Conservation (phyloP, 2,888 invertebrate genomes). For the Pandemis heparana region DNA sequence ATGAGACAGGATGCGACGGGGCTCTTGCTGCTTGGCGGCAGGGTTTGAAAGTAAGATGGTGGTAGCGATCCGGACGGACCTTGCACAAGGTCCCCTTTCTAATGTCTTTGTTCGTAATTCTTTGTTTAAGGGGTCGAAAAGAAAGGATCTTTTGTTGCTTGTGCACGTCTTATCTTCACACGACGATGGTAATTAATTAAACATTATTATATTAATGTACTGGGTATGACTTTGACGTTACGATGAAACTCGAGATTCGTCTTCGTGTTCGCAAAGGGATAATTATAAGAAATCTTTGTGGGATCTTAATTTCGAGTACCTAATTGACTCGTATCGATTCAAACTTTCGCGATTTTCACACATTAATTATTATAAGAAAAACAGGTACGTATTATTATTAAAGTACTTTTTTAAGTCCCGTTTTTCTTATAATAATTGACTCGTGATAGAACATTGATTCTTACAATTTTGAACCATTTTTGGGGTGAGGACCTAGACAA, state of each 20-base stretch:
- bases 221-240: constrained; percentile 5
- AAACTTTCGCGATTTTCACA: no score
- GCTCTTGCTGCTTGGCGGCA: no score
- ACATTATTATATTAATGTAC: constrained; percentile 21
- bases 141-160: constrained; percentile 17
- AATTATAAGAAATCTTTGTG: constrained; percentile 1
- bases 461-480: no score
- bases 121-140: constrained; percentile 13
- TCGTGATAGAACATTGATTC: no score
- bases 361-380: no score
- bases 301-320: background rate
- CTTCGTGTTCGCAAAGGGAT: background rate
- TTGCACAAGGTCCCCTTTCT: background rate
- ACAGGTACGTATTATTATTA: no score
- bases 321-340: background rate
- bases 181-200: constrained; percentile 27
- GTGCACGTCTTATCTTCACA: constrained; percentile 16
- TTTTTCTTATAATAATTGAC: no score
- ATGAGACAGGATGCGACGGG: background rate
- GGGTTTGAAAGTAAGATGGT: no score
- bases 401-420: no score
- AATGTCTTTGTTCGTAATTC: constrained; percentile 14
- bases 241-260: background rate
- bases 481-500: no score
- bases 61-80: no score